Evolutionary conservation across 2,888 invertebrate species (phyloP), one percentile per base, ranked within the genome.

Genomic region (Xanthorhoe designata): DNA sequence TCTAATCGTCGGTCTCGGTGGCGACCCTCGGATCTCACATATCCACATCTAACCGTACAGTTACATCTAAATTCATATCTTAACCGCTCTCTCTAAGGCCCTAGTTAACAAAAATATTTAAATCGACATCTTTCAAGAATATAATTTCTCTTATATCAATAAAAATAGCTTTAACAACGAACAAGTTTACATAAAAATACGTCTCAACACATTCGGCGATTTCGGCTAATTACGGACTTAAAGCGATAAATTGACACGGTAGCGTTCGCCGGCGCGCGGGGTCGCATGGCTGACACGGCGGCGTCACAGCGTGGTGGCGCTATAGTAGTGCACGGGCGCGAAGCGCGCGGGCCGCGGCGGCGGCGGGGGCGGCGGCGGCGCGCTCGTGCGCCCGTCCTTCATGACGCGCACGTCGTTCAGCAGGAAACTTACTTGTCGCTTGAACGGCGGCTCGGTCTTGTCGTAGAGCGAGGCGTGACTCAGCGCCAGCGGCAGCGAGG

Each of bases 381-480:
- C 87, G 84, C 88, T 92, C 90, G 87, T 86, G 83, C 94, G 92
- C 79, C 95, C 96, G 94, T 96, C 96, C 95, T 95, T 96, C 94
- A 95, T 95, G 94, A 96, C 95, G 94, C 95, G 95, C 92, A 96
- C 96, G 95, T 96, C 95, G 96, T 96, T 95, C 94, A 96, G 95
- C 95, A 96, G 95, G 95, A 96, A 96, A 96, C 96, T 96, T 96
- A 96, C 96, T 96, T 96, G 96, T 93, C 96, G 95, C 95, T 96
- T 96, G 94, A 95, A 95, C 94, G 94, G 95, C 84, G 91, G 90
- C 86, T 94, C 91, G 89, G 94, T 94, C 90, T 95, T 95, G 94
- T 94, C 94, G 94, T 94, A 95, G 84, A 94, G 94, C 90, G 92
- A 95, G 84, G 93, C 87, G 86, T 94, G 94, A 75, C 92, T 92